These are phyloP conservation scores for Reticulitermes lucifugus DNA, from an alignment of 2,888 invertebrate species.

Conservation along the genomic window DNA sequence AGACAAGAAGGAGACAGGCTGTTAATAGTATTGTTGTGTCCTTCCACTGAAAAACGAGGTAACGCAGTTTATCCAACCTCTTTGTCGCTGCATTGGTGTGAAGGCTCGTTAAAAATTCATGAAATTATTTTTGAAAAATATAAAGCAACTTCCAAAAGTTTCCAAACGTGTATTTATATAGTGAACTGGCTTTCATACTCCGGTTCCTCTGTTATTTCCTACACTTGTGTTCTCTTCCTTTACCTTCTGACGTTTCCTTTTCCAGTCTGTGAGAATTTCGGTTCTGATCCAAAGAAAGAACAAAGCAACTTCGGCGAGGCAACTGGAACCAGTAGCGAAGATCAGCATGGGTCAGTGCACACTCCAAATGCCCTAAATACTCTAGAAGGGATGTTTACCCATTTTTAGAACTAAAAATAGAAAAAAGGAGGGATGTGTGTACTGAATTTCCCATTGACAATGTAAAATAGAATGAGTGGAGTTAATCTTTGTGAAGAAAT, in stretches of 20 bases:
- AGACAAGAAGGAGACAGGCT: too few relatives aligned
- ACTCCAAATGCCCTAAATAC: constrained; percentile 4
- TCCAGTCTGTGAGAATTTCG: constrained; percentile 11
- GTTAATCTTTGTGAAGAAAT: neutral
- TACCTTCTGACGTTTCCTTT: neutral
- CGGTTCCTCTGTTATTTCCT: neutral
- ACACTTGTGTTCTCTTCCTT: neutral
- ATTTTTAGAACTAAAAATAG: neutral
- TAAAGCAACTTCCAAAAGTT: neutral
- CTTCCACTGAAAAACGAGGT: too few relatives aligned
- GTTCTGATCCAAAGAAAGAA: neutral
- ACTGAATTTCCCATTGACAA: neutral
- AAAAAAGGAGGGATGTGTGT: neutral
- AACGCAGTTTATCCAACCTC: too few relatives aligned
- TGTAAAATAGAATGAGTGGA: neutral
- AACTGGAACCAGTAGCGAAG: constrained; percentile 13
- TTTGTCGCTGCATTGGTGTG: neutral
- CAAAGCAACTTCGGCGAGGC: neutral
- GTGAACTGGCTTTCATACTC: neutral
- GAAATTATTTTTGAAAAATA: neutral
- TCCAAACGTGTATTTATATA: neutral
- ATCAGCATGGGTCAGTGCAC: constrained; percentile 5
- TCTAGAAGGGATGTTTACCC: neutral
- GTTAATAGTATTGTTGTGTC: too few relatives aligned
- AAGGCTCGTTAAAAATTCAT: neutral